Evolutionary conservation across 1,140 invertebrate genomes (phyloP).

Genomic region (Drepana arcuata): DNA sequence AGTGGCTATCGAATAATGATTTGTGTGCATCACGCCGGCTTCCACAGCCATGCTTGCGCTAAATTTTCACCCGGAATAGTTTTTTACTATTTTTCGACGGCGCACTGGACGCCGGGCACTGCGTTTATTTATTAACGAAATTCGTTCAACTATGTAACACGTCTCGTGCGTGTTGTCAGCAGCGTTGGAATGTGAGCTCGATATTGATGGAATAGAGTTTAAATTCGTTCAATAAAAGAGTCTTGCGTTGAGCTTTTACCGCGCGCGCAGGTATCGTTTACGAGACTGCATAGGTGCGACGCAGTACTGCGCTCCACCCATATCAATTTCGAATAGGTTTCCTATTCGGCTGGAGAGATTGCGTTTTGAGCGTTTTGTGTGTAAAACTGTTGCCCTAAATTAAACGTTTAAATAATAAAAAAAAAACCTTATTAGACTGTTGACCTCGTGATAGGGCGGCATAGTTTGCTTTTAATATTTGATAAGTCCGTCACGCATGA

Average conservation of each 20-base stretch:
- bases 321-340: slow-evolving; percentile 71
- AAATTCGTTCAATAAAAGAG: slow-evolving; percentile 12
- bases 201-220: slow-evolving; percentile 22
- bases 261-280: slow-evolving; percentile 45
- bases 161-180: slow-evolving; percentile 17
- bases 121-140: slow-evolving; percentile 71
- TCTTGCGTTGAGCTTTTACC: slow-evolving; percentile 30
- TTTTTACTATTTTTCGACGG: slow-evolving; percentile 55
- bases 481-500: slow-evolving; percentile 24
- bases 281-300: slow-evolving; percentile 60
- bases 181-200: slow-evolving; percentile 14
- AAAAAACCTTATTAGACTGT: slow-evolving; percentile 65
- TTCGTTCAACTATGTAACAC: slow-evolving; percentile 59
- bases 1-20: slow-evolving; percentile 63
- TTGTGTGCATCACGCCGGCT: slow-evolving; percentile 52
- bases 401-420: slow-evolving; percentile 70
- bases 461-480: slow-evolving; percentile 45
- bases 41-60: slow-evolving; percentile 64
- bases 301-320: slow-evolving; percentile 60
- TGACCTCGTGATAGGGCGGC: slow-evolving; percentile 35
- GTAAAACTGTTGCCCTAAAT: slow-evolving; percentile 69
- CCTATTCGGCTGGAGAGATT: slow-evolving; percentile 62
- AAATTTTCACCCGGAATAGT: slow-evolving; percentile 50
- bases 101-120: slow-evolving; percentile 43
- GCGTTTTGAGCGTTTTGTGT: slow-evolving; percentile 69